These are phyloP conservation scores for Leptothorax acervorum DNA, from an alignment of 2,888 invertebrate species.

Conservation along the genomic window DNA sequence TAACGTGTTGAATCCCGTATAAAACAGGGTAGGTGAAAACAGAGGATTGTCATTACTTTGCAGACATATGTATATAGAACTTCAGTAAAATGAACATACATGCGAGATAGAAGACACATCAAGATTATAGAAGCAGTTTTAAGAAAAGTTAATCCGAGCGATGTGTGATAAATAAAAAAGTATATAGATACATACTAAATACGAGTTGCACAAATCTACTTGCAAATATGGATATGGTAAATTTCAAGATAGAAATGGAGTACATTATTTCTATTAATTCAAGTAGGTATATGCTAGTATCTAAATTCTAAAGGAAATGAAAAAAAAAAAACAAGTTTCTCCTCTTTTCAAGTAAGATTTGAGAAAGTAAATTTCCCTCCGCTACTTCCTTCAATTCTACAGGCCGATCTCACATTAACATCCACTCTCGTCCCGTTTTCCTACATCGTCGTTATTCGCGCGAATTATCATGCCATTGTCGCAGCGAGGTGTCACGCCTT, in stretches of 20 bases:
- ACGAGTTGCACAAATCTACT: background rate
- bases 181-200: background rate
- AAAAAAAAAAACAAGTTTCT: background rate
- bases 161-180: background rate
- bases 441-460: conserved; percentile 32
- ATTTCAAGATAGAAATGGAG: background rate
- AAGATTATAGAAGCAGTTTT: background rate
- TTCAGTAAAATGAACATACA: background rate
- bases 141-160: background rate
- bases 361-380: background rate
- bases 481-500: conserved; percentile 40
- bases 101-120: background rate
- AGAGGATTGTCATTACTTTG: background rate
- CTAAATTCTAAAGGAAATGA: background rate
- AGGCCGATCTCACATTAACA: background rate
- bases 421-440: background rate
- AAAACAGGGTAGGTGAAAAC: background rate
- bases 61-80: background rate
- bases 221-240: background rate
- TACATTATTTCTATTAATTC: background rate
- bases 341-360: background rate
- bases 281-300: background rate
- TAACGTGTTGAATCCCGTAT: background rate
- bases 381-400: background rate
- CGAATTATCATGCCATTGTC: conserved; percentile 58